Percentiles rank a stretch among this genome's conserved stretches.
These are phyloP conservation scores for Erpetoichthys calabaricus DNA, from an alignment of 2,797 vertebrate species.

Conservation along the genomic window DNA sequence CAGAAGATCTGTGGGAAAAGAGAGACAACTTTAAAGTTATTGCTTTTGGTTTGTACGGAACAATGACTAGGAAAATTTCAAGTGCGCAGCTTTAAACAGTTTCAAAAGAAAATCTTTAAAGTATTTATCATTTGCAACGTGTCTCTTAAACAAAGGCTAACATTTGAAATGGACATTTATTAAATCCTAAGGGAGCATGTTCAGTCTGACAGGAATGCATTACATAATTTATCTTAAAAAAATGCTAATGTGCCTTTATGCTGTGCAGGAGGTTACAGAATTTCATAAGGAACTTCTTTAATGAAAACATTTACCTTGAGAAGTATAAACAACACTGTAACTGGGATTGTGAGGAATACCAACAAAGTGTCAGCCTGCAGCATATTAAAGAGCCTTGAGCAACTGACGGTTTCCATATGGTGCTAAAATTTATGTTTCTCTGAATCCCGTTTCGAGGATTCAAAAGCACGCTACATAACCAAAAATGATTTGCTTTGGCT, in stretches of 20 bases:
- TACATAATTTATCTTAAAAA: slow-evolving; percentile 37
- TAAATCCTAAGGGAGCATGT: slow-evolving; percentile 34
- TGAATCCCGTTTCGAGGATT: slow-evolving; percentile 3
- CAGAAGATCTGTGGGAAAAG: slow-evolving; percentile 27
- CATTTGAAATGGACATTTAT: slow-evolving; percentile 30
- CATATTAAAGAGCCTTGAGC: slow-evolving; percentile 43
- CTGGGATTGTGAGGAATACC: slow-evolving; percentile 54
- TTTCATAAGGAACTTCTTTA: slow-evolving; percentile 56
- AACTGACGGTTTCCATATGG: slow-evolving; percentile 61
- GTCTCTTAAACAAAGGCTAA: slow-evolving; percentile 30
- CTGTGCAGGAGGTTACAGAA: slow-evolving; percentile 48
- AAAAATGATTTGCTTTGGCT: neutral
- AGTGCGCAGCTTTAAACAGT: slow-evolving; percentile 29
- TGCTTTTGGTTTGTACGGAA: slow-evolving; percentile 26
- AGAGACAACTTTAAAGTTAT: slow-evolving; percentile 8
- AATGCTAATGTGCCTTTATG: slow-evolving; percentile 27
- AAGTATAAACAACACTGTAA: slow-evolving; percentile 59
- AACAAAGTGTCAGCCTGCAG: slow-evolving; percentile 52
- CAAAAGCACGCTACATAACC: neutral
- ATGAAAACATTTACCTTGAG: slow-evolving; percentile 63
- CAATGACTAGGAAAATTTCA: slow-evolving; percentile 19
- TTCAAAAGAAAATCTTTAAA: slow-evolving; percentile 25
- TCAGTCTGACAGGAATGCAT: slow-evolving; percentile 39
- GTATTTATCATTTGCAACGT: slow-evolving; percentile 31
- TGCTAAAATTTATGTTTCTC: slow-evolving; percentile 15